A percentile compares a stretch with the other conserved stretches of the same genome.
Evolutionary conservation across 2,113 vertebrate species (phyloP).

Genomic region (Cinclus cinclus): DNA sequence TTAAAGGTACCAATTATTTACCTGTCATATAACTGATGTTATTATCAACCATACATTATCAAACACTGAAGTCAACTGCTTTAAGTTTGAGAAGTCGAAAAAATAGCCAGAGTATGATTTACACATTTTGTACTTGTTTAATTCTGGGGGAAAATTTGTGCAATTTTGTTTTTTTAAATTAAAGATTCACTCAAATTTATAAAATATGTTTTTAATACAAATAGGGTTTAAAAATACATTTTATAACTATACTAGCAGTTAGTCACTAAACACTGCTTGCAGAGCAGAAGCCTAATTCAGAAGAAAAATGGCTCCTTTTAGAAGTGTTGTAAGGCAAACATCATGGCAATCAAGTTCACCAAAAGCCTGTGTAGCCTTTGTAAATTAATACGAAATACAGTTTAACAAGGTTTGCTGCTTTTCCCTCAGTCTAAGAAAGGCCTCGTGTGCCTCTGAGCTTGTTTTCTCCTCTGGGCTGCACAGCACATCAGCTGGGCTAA

Average conservation of each 20-base stretch:
- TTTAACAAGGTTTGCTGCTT: background rate
- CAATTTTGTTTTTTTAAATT: background rate
- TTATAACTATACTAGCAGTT: background rate
- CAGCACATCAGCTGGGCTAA: constrained; percentile 17
- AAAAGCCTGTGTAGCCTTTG: background rate
- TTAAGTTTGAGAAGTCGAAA: background rate
- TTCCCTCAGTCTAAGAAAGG: background rate
- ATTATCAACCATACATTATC: background rate
- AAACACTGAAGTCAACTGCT: background rate
- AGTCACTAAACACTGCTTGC: background rate
- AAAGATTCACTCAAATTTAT: background rate
- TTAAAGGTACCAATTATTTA: background rate
- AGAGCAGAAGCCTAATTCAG: background rate
- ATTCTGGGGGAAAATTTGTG: background rate
- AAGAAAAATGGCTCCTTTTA: background rate
- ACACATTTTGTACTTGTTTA: background rate
- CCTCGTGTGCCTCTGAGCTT: constrained; percentile 24
- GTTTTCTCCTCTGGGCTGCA: constrained; percentile 11
- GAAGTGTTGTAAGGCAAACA: background rate
- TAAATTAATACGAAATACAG: background rate
- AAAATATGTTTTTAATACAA: background rate
- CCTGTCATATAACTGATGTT: background rate
- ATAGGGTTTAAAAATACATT: background rate
- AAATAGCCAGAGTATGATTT: background rate
- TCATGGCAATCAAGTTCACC: background rate